phyloP scores from a whole-genome alignment of 2,888 invertebrate species.

The Oasisia sp. region DNA sequence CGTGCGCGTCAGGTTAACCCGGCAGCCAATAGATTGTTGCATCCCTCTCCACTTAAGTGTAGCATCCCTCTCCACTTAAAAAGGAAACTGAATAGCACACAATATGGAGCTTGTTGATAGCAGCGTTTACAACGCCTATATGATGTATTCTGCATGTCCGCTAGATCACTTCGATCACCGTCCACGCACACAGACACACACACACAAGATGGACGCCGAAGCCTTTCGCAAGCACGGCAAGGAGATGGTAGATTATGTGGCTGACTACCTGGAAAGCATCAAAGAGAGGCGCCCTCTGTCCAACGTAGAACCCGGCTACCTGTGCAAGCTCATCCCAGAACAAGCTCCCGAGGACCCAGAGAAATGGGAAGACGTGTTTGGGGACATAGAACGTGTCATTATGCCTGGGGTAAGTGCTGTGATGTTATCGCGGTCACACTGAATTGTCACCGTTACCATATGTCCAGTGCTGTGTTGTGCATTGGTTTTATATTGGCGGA shows the following conservation, averaged over 20 bases:
- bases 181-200: not conserved
- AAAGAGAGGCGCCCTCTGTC: conserved; percentile 33
- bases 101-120: too few relatives aligned
- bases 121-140: too few relatives aligned
- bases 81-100: too few relatives aligned
- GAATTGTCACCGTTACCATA: too few relatives aligned
- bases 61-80: too few relatives aligned
- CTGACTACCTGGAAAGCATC: conserved; percentile 39
- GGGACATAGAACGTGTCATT: conserved; percentile 43
- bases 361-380: conserved; percentile 41
- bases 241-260: conserved; percentile 42
- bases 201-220: conserved; percentile 34
- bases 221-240: conserved; percentile 36
- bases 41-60: too few relatives aligned
- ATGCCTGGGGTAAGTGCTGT: conserved; percentile 43
- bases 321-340: conserved; percentile 50
- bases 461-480: too few relatives aligned
- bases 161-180: not conserved
- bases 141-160: not conserved
- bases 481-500: too few relatives aligned
- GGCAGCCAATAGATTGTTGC: too few relatives aligned
- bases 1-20: too few relatives aligned
- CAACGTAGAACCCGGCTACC: conserved; percentile 38
- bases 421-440: not conserved
- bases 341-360: conserved; percentile 55